Percentiles rank a stretch among this genome's conserved stretches.
Conservation (phyloP, 2,888 invertebrate genomes). For the Netelia inedita region DNA sequence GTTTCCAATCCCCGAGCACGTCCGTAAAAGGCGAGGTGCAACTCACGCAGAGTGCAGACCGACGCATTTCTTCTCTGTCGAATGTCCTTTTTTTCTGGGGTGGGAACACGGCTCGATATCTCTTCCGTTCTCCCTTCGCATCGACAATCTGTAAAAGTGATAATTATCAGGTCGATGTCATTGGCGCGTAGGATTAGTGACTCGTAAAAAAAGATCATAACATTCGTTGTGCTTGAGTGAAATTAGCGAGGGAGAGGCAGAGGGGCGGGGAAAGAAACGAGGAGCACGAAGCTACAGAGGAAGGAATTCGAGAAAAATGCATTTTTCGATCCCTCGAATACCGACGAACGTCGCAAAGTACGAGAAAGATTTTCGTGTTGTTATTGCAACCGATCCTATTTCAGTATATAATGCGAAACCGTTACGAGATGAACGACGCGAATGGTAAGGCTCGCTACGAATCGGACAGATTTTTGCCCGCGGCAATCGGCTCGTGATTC, state of each 20-base stretch:
- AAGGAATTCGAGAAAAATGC: not conserved
- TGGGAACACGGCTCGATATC: conserved; percentile 19
- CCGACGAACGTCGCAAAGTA: conserved; percentile 33
- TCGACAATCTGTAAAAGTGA: conserved; percentile 29
- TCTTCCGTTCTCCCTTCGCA: conserved; percentile 3
- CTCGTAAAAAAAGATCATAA: not conserved
- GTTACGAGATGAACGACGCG: conserved; percentile 44
- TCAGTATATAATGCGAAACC: conserved; percentile 22
- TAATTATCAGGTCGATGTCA: conserved; percentile 11
- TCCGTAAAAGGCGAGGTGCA: conserved; percentile 73
- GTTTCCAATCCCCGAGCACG: conserved; percentile 61
- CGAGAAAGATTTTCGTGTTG: conserved; percentile 58
- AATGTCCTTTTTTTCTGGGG: not conserved
- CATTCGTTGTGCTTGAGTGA: not conserved
- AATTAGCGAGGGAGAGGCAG: not conserved
- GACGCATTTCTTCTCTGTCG: conserved; percentile 25
- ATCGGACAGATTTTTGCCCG: conserved; percentile 24
- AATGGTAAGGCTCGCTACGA: conserved; percentile 16
- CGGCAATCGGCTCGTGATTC: conserved; percentile 17
- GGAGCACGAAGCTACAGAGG: not conserved
- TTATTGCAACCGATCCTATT: conserved; percentile 11
- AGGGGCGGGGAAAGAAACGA: not conserved
- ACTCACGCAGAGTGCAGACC: conserved; percentile 53
- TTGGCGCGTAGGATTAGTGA: not conserved
- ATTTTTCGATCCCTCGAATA: not conserved